Base-by-base conservation (phyloP, 2,113 vertebrate genomes). In the Hepsetus odoe region DNA sequence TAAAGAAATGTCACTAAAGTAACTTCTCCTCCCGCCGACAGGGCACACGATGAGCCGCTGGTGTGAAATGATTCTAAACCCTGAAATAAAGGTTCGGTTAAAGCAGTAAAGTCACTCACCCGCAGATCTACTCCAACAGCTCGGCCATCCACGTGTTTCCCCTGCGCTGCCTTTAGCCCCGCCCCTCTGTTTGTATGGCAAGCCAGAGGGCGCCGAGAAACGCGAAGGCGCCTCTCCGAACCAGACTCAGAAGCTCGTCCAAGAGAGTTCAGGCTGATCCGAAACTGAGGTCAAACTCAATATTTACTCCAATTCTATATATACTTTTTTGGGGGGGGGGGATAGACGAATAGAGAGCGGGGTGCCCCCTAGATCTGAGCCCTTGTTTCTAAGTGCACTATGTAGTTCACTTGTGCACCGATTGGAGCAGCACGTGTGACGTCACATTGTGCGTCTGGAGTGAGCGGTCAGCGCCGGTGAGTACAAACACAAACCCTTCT, bases 61-160 rank as follows among this genome's bases (percentile, higher is more conserved):
- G 1, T 30, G 0, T 30, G 18, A 16, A 32, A 16, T 16, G 4
- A 13, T 3, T 2, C 3, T 24, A 6, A 65, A 53, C 20, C 13
- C 0, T 35, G 61, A 65, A 38, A 65, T 11, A 10, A 5, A 7
- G 32, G n/a, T n/a, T 22, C 5, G 20, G 5, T n/a, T 22, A 16
- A 40, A 26, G 9, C 26, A 18, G 16, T 14, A 26, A 28, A 72
- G 3, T 53, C 32, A 55, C 77, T 72, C 32, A 72, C 77, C 32
- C 0, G 11, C 10, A 12, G 30, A n/a, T 33, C 18, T 33, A 12
- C 28, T 13, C 18, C 12, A 1, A n/a, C 3, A 16, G 16, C 11
- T 28, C 20, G 40, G 10, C 0, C 9, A 58, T 24, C 24, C 92
- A 92, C 86, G 91, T 92, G 91, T 72, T 87, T 88, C 80, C 90